These are phyloP conservation scores for Smutsia gigantea DNA, from an alignment of 2,797 vertebrate genomes.

Conservation along the genomic window DNA sequence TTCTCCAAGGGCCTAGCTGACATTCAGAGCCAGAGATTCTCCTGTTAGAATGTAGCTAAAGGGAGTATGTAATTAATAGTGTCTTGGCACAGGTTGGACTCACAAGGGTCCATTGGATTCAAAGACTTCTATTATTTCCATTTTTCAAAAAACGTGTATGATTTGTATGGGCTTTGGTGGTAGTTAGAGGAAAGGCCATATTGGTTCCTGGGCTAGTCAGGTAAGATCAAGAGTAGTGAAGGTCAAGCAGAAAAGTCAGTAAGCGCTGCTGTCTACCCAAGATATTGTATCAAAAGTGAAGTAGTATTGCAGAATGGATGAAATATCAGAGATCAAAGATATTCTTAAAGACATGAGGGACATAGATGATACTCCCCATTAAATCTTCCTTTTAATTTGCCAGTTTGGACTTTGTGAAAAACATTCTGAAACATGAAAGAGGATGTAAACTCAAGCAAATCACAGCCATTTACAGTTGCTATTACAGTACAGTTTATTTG, in stretches of 20 bases:
- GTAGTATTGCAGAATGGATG: background rate
- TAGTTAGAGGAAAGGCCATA: background rate
- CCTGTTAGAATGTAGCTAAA: background rate
- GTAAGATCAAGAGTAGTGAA: background rate
- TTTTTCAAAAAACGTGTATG: background rate
- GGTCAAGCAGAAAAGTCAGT: background rate
- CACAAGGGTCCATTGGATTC: rapidly evolving
- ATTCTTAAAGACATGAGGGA: background rate
- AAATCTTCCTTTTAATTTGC: background rate
- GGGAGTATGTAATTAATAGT: background rate
- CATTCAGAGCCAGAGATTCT: background rate
- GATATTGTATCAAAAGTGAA: background rate
- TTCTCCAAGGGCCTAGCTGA: background rate
- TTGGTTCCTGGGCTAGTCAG: background rate
- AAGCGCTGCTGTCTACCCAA: background rate
- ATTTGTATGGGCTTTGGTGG: background rate
- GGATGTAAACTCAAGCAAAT: background rate
- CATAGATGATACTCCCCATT: background rate
- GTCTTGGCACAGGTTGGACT: background rate
- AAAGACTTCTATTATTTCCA: background rate
- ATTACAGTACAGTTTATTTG: background rate
- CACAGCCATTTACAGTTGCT: background rate
- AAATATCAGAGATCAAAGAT: background rate
- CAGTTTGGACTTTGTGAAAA: background rate
- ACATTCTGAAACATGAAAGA: background rate